Evolutionary conservation across 35 echinoderm and acorn worm species (phyloP), one percentile per base, ranked within the genome.

Genomic region (Heliocidaris erythrogramma): DNA sequence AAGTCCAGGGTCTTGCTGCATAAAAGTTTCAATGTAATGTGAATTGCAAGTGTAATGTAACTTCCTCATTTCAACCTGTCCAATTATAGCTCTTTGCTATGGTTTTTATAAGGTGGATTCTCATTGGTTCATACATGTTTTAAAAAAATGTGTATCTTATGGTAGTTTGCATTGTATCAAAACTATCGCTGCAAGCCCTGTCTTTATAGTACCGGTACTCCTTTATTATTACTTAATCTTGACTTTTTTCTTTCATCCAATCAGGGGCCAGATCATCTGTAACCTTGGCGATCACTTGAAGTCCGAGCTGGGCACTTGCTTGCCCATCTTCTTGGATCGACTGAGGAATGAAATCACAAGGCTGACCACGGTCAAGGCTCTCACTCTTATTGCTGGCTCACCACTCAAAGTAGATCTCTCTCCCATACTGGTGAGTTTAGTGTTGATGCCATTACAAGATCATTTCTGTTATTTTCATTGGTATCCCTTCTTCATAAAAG

Each of bases 331-430:
- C 94, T 86, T 99, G 91, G 98, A 99, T 60, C 96, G 98, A 50
- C 95, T 99, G 35, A 96, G 95, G 96, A 99, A 99, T 95, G 98
- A 99, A 60, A 99, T 99, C 84, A 99, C 98, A 7, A 86, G 98
- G 92, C 96, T 99, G 85, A 99, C 96, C 18, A 99, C 98, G 0
- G 97, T 99, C 49, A 99, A 99, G 86, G 98, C 98, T 9, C 94
- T 99, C 8, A 97, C 97, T 16, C 94, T 97, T 65, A 99, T 99
- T 61, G 97, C 98, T 86, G 96, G 97, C 32, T 99, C 98, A 60
- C 98, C 97, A 2, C 94, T 99, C 6, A 96, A 97, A 85, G 94
- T 97, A 17, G 95, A 97, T 50, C 95, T 99, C 86, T 95, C 96
- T 17, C 94, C 97, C 32, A 99, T 99, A 49, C 84, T 99, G 96